Evolutionary conservation across 2,113 vertebrate species (phyloP).

Genomic region (Perca fluviatilis): DNA sequence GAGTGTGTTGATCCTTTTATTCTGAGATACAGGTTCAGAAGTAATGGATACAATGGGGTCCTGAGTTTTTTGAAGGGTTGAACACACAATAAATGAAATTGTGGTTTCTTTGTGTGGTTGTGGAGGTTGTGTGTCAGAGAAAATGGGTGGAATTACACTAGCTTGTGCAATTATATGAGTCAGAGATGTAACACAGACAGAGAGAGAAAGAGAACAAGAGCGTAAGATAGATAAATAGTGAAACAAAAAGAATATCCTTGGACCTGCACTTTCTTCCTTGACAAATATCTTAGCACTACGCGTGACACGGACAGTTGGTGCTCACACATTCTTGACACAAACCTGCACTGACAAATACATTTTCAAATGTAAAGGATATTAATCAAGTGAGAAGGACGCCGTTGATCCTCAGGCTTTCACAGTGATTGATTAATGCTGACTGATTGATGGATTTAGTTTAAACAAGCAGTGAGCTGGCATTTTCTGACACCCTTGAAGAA

Average conservation of each 20-base stretch:
- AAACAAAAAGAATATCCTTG: slow-evolving; percentile 7
- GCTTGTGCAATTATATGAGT: slow-evolving; percentile 60
- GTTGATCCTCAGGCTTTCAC: slow-evolving; percentile 35
- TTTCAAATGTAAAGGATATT: slow-evolving; percentile 36
- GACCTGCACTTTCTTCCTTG: slow-evolving; percentile 41
- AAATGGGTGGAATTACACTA: slow-evolving; percentile 56
- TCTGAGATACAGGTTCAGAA: neutral
- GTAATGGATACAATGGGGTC: neutral
- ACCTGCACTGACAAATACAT: slow-evolving; percentile 49
- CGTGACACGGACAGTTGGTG: neutral
- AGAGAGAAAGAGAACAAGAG: slow-evolving; percentile 5
- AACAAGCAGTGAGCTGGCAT: slow-evolving; percentile 61
- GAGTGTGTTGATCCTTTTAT: neutral
- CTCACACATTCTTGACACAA: slow-evolving; percentile 19
- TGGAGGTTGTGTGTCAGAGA: slow-evolving; percentile 47
- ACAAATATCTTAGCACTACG: neutral
- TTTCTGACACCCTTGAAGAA: slow-evolving; percentile 55
- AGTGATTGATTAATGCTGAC: slow-evolving; percentile 55
- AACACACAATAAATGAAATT: slow-evolving; percentile 50
- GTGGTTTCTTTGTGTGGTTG: slow-evolving; percentile 55
- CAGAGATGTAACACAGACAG: slow-evolving; percentile 42
- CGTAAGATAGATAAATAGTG: slow-evolving; percentile 9
- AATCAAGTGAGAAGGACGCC: slow-evolving; percentile 35
- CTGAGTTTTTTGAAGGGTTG: slow-evolving; percentile 35
- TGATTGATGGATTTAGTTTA: slow-evolving; percentile 63